Conservation (phyloP, 2,113 vertebrate species). For the Chionodraco myersi region DNA sequence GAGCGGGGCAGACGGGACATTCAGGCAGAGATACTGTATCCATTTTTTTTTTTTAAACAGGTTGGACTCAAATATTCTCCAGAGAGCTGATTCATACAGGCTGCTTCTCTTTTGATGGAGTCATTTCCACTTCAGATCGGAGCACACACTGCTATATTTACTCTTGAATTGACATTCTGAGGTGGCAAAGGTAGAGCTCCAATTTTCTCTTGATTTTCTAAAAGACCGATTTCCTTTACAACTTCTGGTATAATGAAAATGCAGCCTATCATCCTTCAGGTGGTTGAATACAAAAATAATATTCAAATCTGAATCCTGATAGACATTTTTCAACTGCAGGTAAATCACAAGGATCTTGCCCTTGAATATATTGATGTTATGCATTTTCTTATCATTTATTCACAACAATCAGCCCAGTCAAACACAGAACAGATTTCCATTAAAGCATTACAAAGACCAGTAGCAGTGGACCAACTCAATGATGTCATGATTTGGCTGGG, state of each 20-base stretch:
- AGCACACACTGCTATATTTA: neutral
- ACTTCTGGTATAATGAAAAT: neutral
- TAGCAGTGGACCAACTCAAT: neutral
- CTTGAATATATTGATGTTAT: neutral
- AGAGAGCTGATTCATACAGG: neutral
- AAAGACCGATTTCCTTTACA: neutral
- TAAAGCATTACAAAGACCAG: slow-evolving; percentile 18
- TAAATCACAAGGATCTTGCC: neutral
- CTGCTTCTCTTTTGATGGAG: neutral
- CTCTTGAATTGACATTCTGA: neutral
- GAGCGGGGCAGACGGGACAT: slow-evolving; percentile 29
- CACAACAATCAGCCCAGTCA: neutral
- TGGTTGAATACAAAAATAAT: neutral
- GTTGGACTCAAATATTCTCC: neutral
- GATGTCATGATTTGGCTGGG: neutral
- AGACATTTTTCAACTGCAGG: neutral
- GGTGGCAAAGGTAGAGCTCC: neutral
- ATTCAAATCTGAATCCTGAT: neutral
- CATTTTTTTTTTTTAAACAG: neutral
- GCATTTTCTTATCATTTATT: neutral
- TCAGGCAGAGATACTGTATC: neutral
- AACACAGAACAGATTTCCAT: slow-evolving; percentile 7
- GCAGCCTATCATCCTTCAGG: neutral
- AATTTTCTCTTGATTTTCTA: neutral
- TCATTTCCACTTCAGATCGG: neutral